Base-by-base conservation (phyloP, 2,797 vertebrate genomes). In the Petrocephalus schoutedeni region DNA sequence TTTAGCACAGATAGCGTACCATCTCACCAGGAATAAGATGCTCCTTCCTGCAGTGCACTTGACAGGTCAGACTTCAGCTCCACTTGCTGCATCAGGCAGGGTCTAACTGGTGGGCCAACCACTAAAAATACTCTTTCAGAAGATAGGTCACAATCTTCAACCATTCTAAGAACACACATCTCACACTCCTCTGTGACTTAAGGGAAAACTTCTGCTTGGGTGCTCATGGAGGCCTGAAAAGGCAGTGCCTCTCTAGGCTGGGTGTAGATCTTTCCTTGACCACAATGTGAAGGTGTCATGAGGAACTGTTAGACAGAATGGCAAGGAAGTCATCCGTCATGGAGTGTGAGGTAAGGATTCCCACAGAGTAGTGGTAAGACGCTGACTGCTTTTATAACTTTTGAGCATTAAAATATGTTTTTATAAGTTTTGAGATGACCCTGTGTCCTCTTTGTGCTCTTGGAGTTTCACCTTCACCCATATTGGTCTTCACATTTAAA, bases 231-330 rank as follows among this genome's bases (percentile, higher is more conserved):
- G 80, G 19, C 9, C 12, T 84, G 77, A 82, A 51, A 53, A n/a
- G 77, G 19, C 45, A 82, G 77, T 3, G 4, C 49, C 3, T 54
- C 9, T 51, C 53, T 23, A 32, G 21, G 14, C 23, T 51, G 80
- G 23, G 59, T 41, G 3, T 49, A 23, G 19, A 0, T 23, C 71
- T 90, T 88, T 93, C 95, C 96, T 98, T 98, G 95, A 98, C 91
- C 36, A 1, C 86, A 14, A 14, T 80, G 1, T 83, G 28, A 91
- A 99, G 98, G 91, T 99, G 98, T 88, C 96, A 98, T 23, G 98
- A 99, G 88, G 98, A 98, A 90, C 93, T 99, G 89, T 93, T 99
- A 53, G 98, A 99, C 87, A 95, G 97, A 92, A 95, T 98, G 91
- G 96, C 92, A 28, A 97, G 95, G 92, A 99, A 98, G 91, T 93